These are phyloP conservation scores for Baryphthengus martii DNA, from an alignment of 2,113 vertebrate species.

Conservation along the genomic window DNA sequence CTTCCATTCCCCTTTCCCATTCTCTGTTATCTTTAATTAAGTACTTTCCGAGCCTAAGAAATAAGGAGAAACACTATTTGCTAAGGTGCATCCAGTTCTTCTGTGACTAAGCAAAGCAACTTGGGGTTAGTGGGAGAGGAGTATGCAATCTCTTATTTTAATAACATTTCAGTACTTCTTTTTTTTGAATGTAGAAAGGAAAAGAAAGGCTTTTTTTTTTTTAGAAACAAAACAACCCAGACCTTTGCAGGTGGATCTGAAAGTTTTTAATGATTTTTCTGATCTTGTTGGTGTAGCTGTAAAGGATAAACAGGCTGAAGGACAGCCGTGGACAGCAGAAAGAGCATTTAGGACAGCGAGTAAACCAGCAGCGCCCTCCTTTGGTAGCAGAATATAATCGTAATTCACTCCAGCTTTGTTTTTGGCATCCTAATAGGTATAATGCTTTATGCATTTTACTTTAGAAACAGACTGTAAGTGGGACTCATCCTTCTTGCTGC, in stretches of 20 bases:
- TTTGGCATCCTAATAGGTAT: not conserved
- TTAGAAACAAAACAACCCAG: not conserved
- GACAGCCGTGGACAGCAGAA: no score
- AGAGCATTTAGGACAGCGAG: not conserved
- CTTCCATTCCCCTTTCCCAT: not conserved
- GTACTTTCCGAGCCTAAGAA: not conserved
- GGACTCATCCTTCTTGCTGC: not conserved
- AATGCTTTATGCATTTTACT: not conserved
- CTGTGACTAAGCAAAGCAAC: not conserved
- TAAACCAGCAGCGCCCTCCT: conserved; percentile 8
- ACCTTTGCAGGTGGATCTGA: not conserved
- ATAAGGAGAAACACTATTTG: not conserved
- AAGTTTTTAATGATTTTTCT: not conserved
- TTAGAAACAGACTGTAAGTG: not conserved
- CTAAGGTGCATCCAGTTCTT: not conserved
- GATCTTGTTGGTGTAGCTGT: not conserved
- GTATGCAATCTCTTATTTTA: not conserved
- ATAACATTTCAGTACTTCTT: conserved; percentile 17
- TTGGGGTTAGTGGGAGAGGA: not conserved
- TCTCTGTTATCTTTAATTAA: not conserved
- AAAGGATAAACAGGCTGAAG: not conserved
- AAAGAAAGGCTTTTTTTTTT: conserved; percentile 20
- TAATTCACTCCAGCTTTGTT: not conserved
- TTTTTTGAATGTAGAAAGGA: not conserved
- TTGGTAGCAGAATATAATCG: not conserved